Evolutionary conservation across 2,113 vertebrate species (phyloP).

Genomic region (Microcebus murinus): DNA sequence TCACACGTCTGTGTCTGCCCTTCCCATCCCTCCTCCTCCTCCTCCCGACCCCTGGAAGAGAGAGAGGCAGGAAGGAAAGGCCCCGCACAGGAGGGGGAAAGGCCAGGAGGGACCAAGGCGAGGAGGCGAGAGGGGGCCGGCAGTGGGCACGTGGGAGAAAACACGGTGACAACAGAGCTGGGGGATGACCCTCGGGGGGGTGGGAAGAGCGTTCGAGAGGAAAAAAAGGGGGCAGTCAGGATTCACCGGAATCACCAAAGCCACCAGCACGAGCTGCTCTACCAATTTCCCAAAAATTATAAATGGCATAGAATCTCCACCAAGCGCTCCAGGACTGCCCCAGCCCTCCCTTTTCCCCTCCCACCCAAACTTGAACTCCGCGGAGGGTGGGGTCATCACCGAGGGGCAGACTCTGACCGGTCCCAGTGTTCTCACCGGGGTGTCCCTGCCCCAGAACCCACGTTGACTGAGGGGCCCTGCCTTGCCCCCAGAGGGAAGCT

Average conservation of each 20-base stretch:
- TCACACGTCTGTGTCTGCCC: no score
- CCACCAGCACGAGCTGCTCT: not conserved
- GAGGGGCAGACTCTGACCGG: not conserved
- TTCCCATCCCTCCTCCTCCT: not conserved
- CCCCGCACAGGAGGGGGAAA: not conserved
- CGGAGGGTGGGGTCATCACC: not conserved
- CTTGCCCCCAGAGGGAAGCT: not conserved
- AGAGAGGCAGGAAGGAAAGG: no score
- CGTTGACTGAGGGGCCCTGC: not conserved
- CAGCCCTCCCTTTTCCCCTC: not conserved
- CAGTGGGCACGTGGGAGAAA: not conserved
- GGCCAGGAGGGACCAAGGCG: not conserved
- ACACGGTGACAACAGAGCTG: rapidly evolving
- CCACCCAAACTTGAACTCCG: not conserved
- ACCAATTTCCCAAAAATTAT: not conserved
- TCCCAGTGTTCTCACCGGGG: not conserved
- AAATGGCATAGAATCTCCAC: rapidly evolving
- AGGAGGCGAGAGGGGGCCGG: rapidly evolving
- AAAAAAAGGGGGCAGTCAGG: not conserved
- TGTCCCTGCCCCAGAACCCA: not conserved
- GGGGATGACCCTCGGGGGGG: not conserved
- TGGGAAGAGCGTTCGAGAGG: not conserved
- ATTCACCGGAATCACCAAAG: not conserved
- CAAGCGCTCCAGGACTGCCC: not conserved
- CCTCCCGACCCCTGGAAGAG: not conserved